Evolutionary conservation across 2,113 vertebrate genomes (phyloP), one percentile per base, ranked within the genome.

Genomic region (Bombycilla garrulus): DNA sequence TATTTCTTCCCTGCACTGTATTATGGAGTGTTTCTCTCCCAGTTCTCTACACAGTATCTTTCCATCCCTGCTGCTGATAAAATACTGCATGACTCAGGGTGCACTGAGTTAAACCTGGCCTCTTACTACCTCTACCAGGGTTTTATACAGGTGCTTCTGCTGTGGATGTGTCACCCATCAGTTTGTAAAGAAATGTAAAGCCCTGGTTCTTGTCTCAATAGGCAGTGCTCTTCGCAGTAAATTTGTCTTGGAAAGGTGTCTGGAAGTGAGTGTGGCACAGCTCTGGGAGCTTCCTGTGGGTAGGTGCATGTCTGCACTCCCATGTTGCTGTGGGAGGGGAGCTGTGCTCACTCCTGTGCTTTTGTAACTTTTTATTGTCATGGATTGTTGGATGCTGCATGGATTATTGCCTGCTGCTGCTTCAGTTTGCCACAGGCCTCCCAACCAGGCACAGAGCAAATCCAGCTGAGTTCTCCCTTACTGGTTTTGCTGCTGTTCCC

Each of bases 31-130:
- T 60, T 67, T 64, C 14, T 48, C 47, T 73, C 36, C 21, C 12
- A 36, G 16, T 64, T 64, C 15, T 53, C 11, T 36, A 5, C 25
- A 44, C 11, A 2, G 0, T 26, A 6, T 50, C 36, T 73, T 62
- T 81, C 54, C 0, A 2, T 25, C 17, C 33, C 45, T 4, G 2
- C n/a, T 51, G 20, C 44, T 33, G 70, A n/a, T 77, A 10, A n/a
- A 24, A n/a, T 9, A 3, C 14, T 12, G 15, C 5, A 6, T 0
- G 1, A 6, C 50, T 70, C 11, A 17, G 36, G 23, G 5, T 36
- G 31, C 29, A 16, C 24, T 8, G 6, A 24, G 9, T 64, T 64
- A 66, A 79, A 71, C 21, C 44, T 38, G 38, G 38, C 18, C 29
- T 70, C 47, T 33, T 78, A 15, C 8, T 53, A 8, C 77, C 8